Percentiles rank a stretch among this genome's conserved stretches.
phyloP scores from a whole-genome alignment of 2,888 invertebrate genomes.

The Ischnus inquisitorius region DNA sequence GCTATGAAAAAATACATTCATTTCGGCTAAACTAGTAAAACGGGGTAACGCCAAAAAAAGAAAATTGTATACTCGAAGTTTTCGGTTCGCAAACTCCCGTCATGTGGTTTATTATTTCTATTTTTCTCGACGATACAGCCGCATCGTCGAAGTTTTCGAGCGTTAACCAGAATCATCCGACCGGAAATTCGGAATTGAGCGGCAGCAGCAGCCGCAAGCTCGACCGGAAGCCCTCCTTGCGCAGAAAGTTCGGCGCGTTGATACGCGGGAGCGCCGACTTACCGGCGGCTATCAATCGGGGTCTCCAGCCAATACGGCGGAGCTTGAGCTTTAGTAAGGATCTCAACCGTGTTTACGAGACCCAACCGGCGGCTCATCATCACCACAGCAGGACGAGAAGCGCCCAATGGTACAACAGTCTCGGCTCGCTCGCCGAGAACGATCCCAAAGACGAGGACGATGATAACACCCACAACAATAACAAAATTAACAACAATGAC shows the following conservation, averaged over 20 bases:
- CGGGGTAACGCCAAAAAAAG: too few species aligned
- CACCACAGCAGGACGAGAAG: constrained; percentile 74
- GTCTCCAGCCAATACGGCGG: constrained; percentile 80
- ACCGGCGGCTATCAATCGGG: constrained; percentile 82
- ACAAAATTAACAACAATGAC: constrained; percentile 15
- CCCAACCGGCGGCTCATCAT: constrained; percentile 58
- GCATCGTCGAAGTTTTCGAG: constrained; percentile 30
- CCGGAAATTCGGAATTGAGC: constrained; percentile 34
- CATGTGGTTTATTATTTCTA: constrained; percentile 3
- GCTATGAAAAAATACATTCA: too few species aligned
- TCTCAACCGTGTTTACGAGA: constrained; percentile 75
- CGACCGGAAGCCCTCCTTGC: constrained; percentile 79
- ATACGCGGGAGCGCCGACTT: constrained; percentile 81
- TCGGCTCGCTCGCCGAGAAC: constrained; percentile 81
- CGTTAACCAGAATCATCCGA: neutral
- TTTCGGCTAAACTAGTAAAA: too few species aligned
- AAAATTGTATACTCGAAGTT: too few species aligned
- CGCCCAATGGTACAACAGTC: constrained; percentile 82
- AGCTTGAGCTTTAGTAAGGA: constrained; percentile 83
- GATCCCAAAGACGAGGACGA: constrained; percentile 72
- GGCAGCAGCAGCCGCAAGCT: constrained; percentile 69
- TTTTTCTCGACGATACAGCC: constrained; percentile 14
- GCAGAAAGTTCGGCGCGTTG: constrained; percentile 80
- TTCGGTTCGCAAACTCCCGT: neutral
- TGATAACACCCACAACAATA: constrained; percentile 22